Base-by-base conservation (phyloP, 2,113 vertebrate species). In the Choloepus hoffmanni region DNA sequence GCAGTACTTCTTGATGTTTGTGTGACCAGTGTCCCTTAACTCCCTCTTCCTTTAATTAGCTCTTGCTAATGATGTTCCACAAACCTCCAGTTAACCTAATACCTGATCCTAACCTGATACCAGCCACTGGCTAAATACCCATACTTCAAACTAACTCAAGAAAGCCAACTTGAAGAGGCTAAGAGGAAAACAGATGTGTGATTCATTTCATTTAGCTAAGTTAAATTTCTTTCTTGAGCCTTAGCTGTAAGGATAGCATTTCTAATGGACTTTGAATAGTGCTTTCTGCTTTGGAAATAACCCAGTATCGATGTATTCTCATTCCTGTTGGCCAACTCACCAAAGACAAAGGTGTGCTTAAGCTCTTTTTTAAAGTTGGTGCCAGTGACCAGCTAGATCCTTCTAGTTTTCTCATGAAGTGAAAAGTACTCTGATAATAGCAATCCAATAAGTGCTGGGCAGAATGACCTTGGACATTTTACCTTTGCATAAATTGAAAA, bases 171-270 rank as follows among this genome's bases (percentile, higher is more conserved):
- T 72, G 79, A 68, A 16, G 72, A 83, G 48, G 40, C 45, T 18
- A 19, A 36, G 43, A 87, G 26, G 53, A 63, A 91, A 70, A 91
- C 8, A 65, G 43, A 63, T 65, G n/a, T 65, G 60, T 73, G 36
- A 74, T 18, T 76, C 62, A 83, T 55, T 81, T 78, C 67, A 77
- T 77, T 6, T 67, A 18, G 76, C 45, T 55, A 55, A 65, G 10
- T 73, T 67, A 89, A 53, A 45, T 78, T 89, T 89, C 73, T 94
- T 73, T 82, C 79, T 26, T 74, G 63, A 91, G 36, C 84, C 33
- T 36, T 36, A 36, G 36, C 36, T 36, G 36, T 36, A 36, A 36
- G 36, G 36, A n/a, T 48, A 92, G n/a, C 55, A 24, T 92, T 89
- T 92, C 74, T 67, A 15, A 48, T 23, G 62, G 50, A 50, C 30